A percentile compares a stretch with the other conserved stretches of the same genome.
These are phyloP conservation scores for Chloroceryle aenea DNA, from an alignment of 2,113 vertebrate genomes.

Conservation along the genomic window DNA sequence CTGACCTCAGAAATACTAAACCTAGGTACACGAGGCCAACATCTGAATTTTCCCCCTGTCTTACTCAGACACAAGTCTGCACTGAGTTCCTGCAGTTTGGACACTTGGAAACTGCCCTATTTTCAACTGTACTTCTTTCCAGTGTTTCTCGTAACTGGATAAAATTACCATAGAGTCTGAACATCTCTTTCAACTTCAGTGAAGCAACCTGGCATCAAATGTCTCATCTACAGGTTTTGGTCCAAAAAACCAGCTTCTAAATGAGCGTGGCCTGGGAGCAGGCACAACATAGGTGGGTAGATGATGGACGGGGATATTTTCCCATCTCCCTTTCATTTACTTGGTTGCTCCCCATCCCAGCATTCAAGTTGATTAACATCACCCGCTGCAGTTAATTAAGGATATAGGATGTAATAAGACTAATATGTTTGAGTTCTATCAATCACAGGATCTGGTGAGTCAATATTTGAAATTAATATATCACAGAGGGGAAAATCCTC, in stretches of 20 bases:
- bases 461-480: slow-evolving; percentile 56
- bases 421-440: slow-evolving; percentile 60
- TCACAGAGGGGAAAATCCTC: slow-evolving; percentile 36
- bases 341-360: slow-evolving; percentile 9
- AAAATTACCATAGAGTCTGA: background rate
- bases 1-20: background rate
- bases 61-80: background rate
- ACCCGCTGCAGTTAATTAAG: slow-evolving; percentile 52
- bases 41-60: background rate
- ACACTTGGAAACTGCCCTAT: background rate
- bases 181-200: background rate
- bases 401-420: slow-evolving; percentile 47
- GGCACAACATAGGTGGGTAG: background rate
- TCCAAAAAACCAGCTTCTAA: background rate
- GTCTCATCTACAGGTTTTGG: background rate
- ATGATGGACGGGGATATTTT: background rate
- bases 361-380: slow-evolving; percentile 46
- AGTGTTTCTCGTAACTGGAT: background rate
- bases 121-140: background rate
- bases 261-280: background rate
- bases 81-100: background rate
- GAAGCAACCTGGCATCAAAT: background rate
- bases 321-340: slow-evolving; percentile 31
- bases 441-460: slow-evolving; percentile 35
- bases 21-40: background rate